Evolutionary conservation across 1,140 invertebrate species (phyloP).

Genomic region (Physella acuta): DNA sequence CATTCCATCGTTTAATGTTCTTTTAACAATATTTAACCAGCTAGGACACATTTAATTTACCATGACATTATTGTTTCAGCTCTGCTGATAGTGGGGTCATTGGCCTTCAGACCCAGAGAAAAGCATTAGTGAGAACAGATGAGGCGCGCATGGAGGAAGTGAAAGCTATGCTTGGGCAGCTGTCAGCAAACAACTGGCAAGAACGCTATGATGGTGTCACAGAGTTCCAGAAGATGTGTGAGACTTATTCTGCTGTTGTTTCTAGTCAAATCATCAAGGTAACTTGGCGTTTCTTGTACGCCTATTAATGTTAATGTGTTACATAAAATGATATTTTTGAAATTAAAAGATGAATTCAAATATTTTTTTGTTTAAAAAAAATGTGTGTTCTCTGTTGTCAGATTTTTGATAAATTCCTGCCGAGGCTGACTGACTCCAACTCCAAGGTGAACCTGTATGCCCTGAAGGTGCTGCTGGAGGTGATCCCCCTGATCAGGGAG

Average conservation of each 20-base stretch:
- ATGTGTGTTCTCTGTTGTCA: constrained; percentile 34
- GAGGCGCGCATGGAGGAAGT: constrained; percentile 54
- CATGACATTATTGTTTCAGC: neutral
- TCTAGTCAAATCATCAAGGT: constrained; percentile 52
- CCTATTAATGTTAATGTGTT: too few species aligned
- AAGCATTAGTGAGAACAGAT: constrained; percentile 40
- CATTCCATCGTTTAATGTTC: too few species aligned
- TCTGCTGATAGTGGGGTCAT: constrained; percentile 25
- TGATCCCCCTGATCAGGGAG: constrained; percentile 49
- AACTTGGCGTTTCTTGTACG: too few species aligned
- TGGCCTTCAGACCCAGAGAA: constrained; percentile 9
- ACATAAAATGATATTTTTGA: too few species aligned
- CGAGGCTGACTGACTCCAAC: constrained; percentile 56
- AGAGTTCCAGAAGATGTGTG: constrained; percentile 49
- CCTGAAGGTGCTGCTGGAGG: constrained; percentile 52
- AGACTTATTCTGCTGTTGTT: constrained; percentile 44
- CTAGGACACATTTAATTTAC: too few species aligned
- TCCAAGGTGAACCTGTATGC: constrained; percentile 59
- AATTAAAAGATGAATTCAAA: too few species aligned
- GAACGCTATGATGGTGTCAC: constrained; percentile 52
- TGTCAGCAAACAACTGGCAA: constrained; percentile 54
- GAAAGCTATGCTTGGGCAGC: constrained; percentile 43
- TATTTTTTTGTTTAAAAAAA: neutral
- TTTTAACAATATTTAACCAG: too few species aligned
- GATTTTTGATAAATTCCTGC: constrained; percentile 60